phyloP scores from a whole-genome alignment of 2,113 vertebrate genomes.

The Sylvietta virens region DNA sequence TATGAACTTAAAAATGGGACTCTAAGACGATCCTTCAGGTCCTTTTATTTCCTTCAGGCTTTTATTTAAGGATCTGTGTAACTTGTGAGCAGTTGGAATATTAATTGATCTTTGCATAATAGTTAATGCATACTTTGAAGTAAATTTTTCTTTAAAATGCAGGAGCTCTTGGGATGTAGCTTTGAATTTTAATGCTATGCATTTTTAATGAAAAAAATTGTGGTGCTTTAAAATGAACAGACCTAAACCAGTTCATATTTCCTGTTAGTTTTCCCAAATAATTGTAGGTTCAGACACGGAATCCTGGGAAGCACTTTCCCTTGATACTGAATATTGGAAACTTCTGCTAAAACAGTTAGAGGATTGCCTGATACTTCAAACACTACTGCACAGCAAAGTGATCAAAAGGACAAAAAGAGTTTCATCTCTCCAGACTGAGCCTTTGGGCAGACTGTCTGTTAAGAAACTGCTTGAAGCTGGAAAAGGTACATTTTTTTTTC shows the following conservation, averaged over 20 bases:
- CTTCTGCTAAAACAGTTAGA: slow-evolving; percentile 91
- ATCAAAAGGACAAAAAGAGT: slow-evolving; percentile 57
- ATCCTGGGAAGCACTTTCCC: slow-evolving; percentile 91
- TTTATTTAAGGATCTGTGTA: neutral
- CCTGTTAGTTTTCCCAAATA: slow-evolving; percentile 71
- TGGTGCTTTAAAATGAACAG: neutral
- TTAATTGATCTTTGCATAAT: neutral
- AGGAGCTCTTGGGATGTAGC: neutral
- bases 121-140: neutral
- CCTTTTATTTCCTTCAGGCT: neutral
- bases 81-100: neutral
- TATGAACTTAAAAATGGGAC: neutral
- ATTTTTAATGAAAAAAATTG: neutral
- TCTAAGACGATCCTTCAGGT: neutral
- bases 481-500: slow-evolving; percentile 76
- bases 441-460: slow-evolving; percentile 81
- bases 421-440: slow-evolving; percentile 71
- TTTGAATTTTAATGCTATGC: neutral
- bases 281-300: slow-evolving; percentile 72
- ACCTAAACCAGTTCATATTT: neutral
- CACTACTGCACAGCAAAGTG: slow-evolving; percentile 76
- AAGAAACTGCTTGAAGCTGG: slow-evolving; percentile 88
- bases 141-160: neutral
- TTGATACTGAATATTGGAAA: slow-evolving; percentile 94
- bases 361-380: slow-evolving; percentile 90